A percentile compares a stretch with the other conserved stretches of the same genome.
Evolutionary conservation across 2,113 vertebrate genomes (phyloP).

Genomic region (Urocolius indicus): DNA sequence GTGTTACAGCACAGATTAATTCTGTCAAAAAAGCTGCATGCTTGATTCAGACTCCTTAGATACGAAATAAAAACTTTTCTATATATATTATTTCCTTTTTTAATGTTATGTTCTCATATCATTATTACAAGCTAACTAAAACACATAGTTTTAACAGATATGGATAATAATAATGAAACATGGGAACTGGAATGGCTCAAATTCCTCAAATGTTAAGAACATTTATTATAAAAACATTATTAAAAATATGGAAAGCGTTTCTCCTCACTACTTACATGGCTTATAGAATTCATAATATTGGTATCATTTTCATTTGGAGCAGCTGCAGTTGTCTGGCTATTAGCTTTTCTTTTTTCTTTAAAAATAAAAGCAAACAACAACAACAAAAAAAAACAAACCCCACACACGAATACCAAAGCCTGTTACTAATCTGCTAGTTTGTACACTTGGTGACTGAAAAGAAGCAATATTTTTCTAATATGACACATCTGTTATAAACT

Average conservation of each 20-base stretch:
- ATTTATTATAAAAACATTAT: not conserved
- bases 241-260: not conserved
- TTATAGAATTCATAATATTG: not conserved
- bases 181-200: not conserved
- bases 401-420: not conserved
- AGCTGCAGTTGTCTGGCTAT: not conserved
- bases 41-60: not conserved
- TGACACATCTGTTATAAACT: not conserved
- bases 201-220: not conserved
- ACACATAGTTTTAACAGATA: not conserved
- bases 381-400: no score
- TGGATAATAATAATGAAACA: not conserved
- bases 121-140: not conserved
- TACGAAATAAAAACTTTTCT: not conserved
- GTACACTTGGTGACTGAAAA: not conserved
- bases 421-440: not conserved
- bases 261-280: not conserved
- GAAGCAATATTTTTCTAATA: not conserved
- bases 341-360: not conserved
- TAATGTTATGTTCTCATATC: not conserved
- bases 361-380: no score
- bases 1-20: not conserved
- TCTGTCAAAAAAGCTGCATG: not conserved
- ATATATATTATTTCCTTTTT: not conserved
- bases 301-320: not conserved